Evolutionary conservation across 2,113 vertebrate species (phyloP).

Genomic region (Solea senegalensis): DNA sequence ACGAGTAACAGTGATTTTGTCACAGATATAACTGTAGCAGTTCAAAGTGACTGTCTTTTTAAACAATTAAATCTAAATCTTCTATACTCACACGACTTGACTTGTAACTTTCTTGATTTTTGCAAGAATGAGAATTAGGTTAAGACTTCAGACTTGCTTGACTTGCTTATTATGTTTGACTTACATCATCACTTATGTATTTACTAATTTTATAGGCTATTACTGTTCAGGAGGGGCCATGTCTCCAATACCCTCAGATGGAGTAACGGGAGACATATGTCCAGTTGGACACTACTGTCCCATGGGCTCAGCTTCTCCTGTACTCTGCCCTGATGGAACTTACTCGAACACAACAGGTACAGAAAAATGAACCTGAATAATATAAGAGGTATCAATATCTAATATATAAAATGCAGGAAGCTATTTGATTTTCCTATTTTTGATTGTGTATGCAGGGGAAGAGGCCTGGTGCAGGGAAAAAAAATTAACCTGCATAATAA

Average conservation of each 20-base stretch:
- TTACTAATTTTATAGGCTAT: constrained; percentile 79
- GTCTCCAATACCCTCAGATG: constrained; percentile 79
- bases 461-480: constrained; percentile 72
- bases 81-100: too few species aligned
- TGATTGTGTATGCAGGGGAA: constrained; percentile 70
- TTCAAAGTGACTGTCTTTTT: too few species aligned
- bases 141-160: too few species aligned
- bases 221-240: constrained; percentile 82
- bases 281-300: constrained; percentile 84
- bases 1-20: too few species aligned
- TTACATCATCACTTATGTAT: background rate
- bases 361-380: background rate
- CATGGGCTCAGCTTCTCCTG: constrained; percentile 79
- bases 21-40: too few species aligned
- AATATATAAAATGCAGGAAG: background rate
- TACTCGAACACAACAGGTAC: constrained; percentile 84
- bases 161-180: background rate
- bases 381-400: background rate
- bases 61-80: too few species aligned
- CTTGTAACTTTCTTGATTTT: too few species aligned
- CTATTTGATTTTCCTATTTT: background rate
- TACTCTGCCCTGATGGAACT: constrained; percentile 79
- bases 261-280: constrained; percentile 80
- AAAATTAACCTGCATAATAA: background rate
- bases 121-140: too few species aligned